These are phyloP conservation scores for Coremacera marginata DNA, from an alignment of 2,888 invertebrate species.

Conservation along the genomic window DNA sequence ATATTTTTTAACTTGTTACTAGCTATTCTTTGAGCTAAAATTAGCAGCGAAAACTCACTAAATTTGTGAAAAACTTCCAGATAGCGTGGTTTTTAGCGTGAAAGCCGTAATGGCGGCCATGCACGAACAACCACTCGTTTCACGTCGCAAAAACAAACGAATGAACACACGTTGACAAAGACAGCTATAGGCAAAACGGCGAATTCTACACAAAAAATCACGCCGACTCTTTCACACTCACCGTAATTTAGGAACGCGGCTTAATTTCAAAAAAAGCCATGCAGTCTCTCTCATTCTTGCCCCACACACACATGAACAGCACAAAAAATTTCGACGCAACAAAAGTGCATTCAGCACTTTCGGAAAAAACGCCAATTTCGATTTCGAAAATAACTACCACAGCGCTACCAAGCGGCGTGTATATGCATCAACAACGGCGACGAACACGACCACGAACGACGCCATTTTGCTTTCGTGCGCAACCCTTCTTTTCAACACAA, in stretches of 20 bases:
- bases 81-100: conserved; percentile 64
- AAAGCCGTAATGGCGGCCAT: conserved; percentile 85
- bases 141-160: conserved; percentile 18
- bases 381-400: conserved; percentile 19
- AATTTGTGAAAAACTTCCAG: conserved; percentile 58
- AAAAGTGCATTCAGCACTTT: conserved; percentile 19
- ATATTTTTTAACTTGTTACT: not conserved
- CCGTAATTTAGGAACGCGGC: too few species aligned
- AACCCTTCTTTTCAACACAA: conserved; percentile 29
- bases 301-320: not conserved
- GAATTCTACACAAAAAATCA: not conserved
- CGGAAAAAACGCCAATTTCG: not conserved
- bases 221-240: not conserved
- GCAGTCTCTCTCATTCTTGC: not conserved
- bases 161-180: conserved; percentile 6
- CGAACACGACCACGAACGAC: conserved; percentile 11
- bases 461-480: conserved; percentile 40
- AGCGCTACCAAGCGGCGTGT: conserved; percentile 29
- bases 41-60: conserved; percentile 22
- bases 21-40: not conserved
- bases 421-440: not conserved
- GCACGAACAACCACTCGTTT: conserved; percentile 30
- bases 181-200: conserved; percentile 5
- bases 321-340: not conserved
- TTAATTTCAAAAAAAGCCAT: not conserved